phyloP scores from a whole-genome alignment of 2,888 invertebrate genomes.

The Drosophila tripunctata region DNA sequence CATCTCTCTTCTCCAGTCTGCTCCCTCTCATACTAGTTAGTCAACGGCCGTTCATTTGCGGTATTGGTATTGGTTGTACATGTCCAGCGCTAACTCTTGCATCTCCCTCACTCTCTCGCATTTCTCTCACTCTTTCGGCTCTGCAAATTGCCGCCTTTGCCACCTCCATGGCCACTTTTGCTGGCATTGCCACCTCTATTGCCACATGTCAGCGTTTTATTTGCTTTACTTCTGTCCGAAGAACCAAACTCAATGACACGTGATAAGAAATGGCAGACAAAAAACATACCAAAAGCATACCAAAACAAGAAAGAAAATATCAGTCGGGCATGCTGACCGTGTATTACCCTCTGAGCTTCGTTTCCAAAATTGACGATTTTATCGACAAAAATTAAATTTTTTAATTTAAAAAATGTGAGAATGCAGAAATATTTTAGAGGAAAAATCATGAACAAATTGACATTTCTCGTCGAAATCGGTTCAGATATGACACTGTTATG shows the following conservation, averaged over 20 bases:
- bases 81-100: conserved; percentile 17
- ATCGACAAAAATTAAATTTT: no score
- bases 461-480: no score
- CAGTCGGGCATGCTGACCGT: no score
- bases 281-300: no score
- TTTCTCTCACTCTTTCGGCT: conserved; percentile 33
- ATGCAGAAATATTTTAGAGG: no score
- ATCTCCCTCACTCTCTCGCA: conserved; percentile 4
- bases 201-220: conserved; percentile 77
- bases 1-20: conserved; percentile 7
- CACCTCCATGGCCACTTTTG: background rate
- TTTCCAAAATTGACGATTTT: no score
- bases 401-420: no score
- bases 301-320: no score
- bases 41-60: conserved; percentile 73
- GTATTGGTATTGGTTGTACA: conserved; percentile 59
- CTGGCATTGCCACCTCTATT: background rate
- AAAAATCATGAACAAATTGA: no score
- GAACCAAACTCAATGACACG: conserved; percentile 65
- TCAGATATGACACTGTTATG: no score
- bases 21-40: conserved; percentile 28
- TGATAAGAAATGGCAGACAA: conserved; percentile 69
- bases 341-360: no score
- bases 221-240: conserved; percentile 51
- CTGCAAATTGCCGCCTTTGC: conserved; percentile 62